A percentile compares a stretch with the other conserved stretches of the same genome.
phyloP scores from a whole-genome alignment of 2,113 vertebrate genomes.

The Phylloscopus whistleri region DNA sequence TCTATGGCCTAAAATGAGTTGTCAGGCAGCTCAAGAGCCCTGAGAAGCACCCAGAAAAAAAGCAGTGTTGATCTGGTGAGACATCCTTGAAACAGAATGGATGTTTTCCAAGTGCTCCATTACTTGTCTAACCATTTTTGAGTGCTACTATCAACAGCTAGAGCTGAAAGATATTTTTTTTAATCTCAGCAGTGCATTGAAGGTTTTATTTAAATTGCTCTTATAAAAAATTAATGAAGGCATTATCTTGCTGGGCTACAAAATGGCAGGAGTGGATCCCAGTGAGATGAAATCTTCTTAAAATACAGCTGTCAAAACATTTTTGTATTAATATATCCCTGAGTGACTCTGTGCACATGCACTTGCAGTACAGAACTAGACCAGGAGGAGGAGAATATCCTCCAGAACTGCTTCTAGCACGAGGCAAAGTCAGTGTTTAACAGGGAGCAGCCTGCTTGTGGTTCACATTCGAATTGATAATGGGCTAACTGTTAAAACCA shows the following conservation, averaged over 20 bases:
- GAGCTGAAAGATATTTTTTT: background rate
- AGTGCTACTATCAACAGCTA: conserved; percentile 48
- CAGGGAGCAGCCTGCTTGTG: background rate
- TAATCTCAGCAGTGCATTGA: conserved; percentile 47
- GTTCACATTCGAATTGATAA: background rate
- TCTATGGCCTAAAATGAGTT: background rate
- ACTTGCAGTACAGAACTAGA: background rate
- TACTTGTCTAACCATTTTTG: conserved; percentile 26
- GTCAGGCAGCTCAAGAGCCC: background rate
- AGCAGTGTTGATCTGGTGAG: background rate
- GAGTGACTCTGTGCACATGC: background rate
- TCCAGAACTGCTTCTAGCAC: background rate
- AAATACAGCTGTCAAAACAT: conserved; percentile 66
- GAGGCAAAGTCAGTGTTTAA: background rate
- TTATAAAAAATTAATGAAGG: conserved; percentile 71
- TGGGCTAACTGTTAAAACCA: no score
- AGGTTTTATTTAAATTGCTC: conserved; percentile 64
- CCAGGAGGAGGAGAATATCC: background rate
- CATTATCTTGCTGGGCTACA: conserved; percentile 66
- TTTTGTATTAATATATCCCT: conserved; percentile 32
- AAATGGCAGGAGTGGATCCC: conserved; percentile 55
- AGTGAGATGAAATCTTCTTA: conserved; percentile 65
- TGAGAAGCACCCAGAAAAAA: background rate
- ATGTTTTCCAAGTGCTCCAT: conserved; percentile 35
- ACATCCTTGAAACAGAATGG: conserved; percentile 15